A percentile compares a stretch with the other conserved stretches of the same genome.
These are phyloP conservation scores for Eulemur mongoz DNA, from an alignment of 2,797 vertebrate species.

Conservation along the genomic window DNA sequence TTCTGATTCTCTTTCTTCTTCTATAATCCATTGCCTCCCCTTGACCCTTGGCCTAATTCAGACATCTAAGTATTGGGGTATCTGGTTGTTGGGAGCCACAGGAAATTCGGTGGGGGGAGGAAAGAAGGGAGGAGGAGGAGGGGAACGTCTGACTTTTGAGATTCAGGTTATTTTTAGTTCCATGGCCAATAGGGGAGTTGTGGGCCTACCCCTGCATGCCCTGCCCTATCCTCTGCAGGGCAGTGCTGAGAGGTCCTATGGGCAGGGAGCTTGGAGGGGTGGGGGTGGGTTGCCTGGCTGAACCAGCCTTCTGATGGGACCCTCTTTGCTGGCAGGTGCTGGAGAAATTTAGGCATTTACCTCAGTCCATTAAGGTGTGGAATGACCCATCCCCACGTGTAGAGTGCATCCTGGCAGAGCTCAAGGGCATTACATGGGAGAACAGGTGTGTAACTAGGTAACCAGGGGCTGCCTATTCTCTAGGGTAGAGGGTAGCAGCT, in stretches of 20 bases:
- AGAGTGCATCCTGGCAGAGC: constrained; percentile 93
- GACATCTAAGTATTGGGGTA: neutral
- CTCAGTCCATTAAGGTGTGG: constrained; percentile 83
- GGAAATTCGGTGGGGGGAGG: neutral
- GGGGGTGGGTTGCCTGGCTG: neutral
- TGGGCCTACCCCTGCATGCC: neutral
- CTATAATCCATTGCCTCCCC: neutral
- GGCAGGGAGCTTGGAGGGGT: constrained; percentile 18
- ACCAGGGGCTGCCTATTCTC: neutral
- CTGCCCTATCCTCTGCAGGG: neutral
- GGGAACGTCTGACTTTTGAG: constrained; percentile 4
- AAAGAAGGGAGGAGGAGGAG: neutral
- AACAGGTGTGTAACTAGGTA: constrained; percentile 84
- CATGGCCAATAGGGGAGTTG: neutral
- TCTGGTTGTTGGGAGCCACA: constrained; percentile 2
- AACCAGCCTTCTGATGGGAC: constrained; percentile 54
- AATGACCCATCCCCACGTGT: constrained; percentile 89
- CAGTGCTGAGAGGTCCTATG: neutral
- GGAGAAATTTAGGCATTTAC: constrained; percentile 80
- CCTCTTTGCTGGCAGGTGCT: constrained; percentile 82
- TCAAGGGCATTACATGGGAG: constrained; percentile 91
- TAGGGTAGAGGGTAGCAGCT: neutral
- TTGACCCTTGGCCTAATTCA: neutral
- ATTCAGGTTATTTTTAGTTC: constrained; percentile 30
- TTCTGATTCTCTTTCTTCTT: constrained; percentile 29